phyloP scores from a whole-genome alignment of 2,888 invertebrate genomes.

The Panzeria rudis region DNA sequence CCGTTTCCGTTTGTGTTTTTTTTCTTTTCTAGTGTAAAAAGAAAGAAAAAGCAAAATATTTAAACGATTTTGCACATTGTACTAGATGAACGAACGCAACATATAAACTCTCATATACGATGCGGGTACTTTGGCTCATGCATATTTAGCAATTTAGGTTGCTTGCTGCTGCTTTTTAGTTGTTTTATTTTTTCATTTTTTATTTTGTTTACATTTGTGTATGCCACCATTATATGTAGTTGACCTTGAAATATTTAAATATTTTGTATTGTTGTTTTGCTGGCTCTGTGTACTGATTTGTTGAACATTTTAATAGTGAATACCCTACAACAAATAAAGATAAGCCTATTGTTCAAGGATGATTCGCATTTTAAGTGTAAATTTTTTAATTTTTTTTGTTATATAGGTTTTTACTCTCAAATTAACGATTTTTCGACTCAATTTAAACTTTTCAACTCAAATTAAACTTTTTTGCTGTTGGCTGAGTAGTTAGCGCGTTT shows the following conservation, averaged over 20 bases:
- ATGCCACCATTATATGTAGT: slow-evolving; percentile 58
- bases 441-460: no score
- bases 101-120: slow-evolving; percentile 13
- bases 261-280: slow-evolving; percentile 52
- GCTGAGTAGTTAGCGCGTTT: no score
- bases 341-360: background rate
- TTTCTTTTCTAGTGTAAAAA: slow-evolving; percentile 48
- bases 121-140: slow-evolving; percentile 37
- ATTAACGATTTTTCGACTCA: no score
- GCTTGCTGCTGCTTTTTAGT: slow-evolving; percentile 19
- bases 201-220: slow-evolving; percentile 54
- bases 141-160: slow-evolving; percentile 40
- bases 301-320: slow-evolving; percentile 31
- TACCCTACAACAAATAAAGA: slow-evolving; percentile 21
- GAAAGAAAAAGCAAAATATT: slow-evolving; percentile 17
- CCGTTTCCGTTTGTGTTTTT: slow-evolving; percentile 63
- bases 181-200: slow-evolving; percentile 8
- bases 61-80: slow-evolving; percentile 56
- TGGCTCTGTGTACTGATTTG: slow-evolving; percentile 34
- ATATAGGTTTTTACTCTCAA: background rate
- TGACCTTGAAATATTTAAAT: slow-evolving; percentile 69
- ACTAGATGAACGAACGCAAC: slow-evolving; percentile 33
- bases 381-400: background rate
- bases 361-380: background rate
- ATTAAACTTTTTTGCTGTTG: no score